These are phyloP conservation scores for Pangasius sanitwongsei DNA, from an alignment of 2,797 vertebrate genomes.

Conservation along the genomic window DNA sequence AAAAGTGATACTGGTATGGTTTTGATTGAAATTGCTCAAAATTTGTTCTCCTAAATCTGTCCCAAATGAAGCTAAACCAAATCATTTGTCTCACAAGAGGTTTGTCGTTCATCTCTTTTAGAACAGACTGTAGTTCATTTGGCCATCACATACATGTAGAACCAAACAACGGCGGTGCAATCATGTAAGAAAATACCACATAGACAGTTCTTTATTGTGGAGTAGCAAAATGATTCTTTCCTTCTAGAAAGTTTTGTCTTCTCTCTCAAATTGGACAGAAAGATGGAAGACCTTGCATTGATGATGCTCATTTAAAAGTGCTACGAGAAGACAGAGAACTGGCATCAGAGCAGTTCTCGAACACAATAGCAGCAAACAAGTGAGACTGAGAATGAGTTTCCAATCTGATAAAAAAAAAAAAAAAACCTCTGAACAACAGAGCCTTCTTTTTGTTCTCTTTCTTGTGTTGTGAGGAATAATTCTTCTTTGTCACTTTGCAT, in stretches of 20 bases:
- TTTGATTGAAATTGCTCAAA: neutral
- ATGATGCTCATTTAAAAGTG: constrained; percentile 23
- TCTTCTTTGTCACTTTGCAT: constrained; percentile 14
- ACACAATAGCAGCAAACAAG: constrained; percentile 34
- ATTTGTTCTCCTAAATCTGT: neutral
- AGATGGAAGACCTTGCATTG: constrained; percentile 24
- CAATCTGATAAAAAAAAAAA: neutral
- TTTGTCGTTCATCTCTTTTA: neutral
- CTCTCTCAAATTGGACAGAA: constrained; percentile 15
- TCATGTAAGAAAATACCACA: neutral
- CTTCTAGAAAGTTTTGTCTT: neutral
- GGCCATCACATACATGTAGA: neutral
- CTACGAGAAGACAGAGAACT: constrained; percentile 4
- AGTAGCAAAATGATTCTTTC: neutral
- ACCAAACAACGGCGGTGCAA: neutral
- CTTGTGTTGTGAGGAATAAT: neutral
- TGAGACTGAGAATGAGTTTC: neutral
- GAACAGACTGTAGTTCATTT: neutral
- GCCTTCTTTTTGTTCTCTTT: neutral
- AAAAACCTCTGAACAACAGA: neutral
- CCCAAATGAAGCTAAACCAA: neutral
- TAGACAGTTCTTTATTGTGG: neutral
- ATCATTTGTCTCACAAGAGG: neutral
- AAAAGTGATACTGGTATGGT: neutral
- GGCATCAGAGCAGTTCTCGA: neutral